Percentiles rank a stretch among this genome's conserved stretches.
These are phyloP conservation scores for Platalea minor DNA, from an alignment of 2,797 vertebrate species.

Conservation along the genomic window DNA sequence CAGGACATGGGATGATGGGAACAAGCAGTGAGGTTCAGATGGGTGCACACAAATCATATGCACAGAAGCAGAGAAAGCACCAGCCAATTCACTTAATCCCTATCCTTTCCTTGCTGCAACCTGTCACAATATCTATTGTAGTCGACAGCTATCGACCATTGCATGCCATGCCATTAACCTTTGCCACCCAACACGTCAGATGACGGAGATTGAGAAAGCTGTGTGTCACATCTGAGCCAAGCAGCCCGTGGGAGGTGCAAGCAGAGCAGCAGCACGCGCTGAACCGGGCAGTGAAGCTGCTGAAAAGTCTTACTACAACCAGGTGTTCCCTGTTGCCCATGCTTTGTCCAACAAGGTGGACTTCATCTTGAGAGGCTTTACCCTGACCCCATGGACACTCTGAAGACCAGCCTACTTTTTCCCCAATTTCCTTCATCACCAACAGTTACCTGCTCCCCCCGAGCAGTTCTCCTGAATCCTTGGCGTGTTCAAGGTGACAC, in stretches of 20 bases:
- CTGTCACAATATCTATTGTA: neutral
- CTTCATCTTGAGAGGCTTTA: neutral
- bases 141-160: neutral
- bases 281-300: neutral
- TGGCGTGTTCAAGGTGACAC: neutral
- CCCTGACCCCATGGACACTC: neutral
- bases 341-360: accelerated
- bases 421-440: neutral
- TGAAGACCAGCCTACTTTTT: neutral
- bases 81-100: neutral
- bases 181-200: neutral
- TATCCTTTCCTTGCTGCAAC: neutral
- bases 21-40: accelerated
- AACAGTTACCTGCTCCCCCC: neutral
- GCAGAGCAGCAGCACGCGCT: neutral
- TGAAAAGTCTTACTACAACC: no score
- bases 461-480: neutral
- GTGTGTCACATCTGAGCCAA: neutral
- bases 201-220: neutral
- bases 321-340: neutral
- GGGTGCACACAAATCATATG: neutral
- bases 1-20: accelerated
- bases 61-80: neutral
- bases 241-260: neutral
- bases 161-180: neutral